A percentile compares a stretch with the other conserved stretches of the same genome.
Conservation (phyloP, 2,113 vertebrate species). For the Stegostoma tigrinum region DNA sequence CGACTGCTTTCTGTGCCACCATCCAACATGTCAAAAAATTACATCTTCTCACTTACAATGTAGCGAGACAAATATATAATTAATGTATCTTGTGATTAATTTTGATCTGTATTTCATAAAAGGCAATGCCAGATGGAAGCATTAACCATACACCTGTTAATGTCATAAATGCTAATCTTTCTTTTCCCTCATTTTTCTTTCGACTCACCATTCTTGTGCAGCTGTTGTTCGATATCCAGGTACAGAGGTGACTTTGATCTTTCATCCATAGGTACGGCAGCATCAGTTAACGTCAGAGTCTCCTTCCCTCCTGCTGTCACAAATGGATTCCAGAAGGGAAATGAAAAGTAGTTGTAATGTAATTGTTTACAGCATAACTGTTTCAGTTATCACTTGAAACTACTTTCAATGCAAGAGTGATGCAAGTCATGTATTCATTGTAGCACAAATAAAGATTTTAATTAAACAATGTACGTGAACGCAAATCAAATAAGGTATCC, state of each 20-base stretch:
- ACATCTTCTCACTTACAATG: background rate
- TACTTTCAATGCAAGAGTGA: background rate
- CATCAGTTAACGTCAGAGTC: conserved; percentile 59
- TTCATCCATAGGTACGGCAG: conserved; percentile 53
- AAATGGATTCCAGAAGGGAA: conserved; percentile 11
- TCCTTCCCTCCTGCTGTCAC: conserved; percentile 67
- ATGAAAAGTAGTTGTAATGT: background rate
- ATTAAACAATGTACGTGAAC: background rate
- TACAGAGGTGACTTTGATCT: conserved; percentile 54
- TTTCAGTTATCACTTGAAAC: background rate
- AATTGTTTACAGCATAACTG: background rate
- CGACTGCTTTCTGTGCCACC: background rate
- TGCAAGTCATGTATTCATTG: background rate
- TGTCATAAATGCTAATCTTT: background rate
- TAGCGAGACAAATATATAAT: background rate
- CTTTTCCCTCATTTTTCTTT: background rate
- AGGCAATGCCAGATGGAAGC: background rate
- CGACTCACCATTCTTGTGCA: conserved; percentile 43
- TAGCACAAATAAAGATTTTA: background rate
- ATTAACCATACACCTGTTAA: background rate
- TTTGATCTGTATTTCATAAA: background rate
- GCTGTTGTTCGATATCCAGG: conserved; percentile 47
- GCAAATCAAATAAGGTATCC: background rate
- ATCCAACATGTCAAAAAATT: background rate
- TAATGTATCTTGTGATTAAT: background rate